Base-by-base conservation (phyloP, 2,888 invertebrate species). In the Ganaspis brasiliensis region DNA sequence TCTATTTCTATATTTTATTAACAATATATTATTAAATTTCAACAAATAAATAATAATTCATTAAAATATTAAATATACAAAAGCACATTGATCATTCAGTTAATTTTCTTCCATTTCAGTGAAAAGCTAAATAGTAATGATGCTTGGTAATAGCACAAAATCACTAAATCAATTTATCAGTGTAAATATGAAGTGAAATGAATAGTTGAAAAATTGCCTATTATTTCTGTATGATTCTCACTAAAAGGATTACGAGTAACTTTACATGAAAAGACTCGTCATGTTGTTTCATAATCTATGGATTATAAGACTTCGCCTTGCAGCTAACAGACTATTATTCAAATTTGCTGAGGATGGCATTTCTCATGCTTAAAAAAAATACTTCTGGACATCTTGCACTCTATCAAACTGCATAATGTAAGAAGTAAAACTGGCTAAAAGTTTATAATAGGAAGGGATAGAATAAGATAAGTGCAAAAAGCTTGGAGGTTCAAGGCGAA, bases 311-410 rank as follows among this genome's bases (percentile, higher is more conserved):
- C 67, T 67, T 67, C 45, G 67, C 24, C 67, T 67, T 45, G 67
- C 67, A 67, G 45, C 67, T 26, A 67, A 21, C 45, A 45, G 67
- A 67, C 45, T 67, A 45, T 67, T 67, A 67, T 67, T 67, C 40
- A 67, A 67, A 67, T 67, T 67, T 67, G n/a, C 45, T 8, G 67
- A 67, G 67, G 67, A 67, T 67, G 67, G 40, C n/a, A 67, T 67
- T 67, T 67, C 67, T 67, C 67, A 67, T 40, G 45, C 14, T 8
- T 40, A 26, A 14, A n/a, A 40, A 40, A 67, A 67, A 56, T 14
- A 24, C 37, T 0, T 9, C 37, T n/a, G 24, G 67, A 67, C 67
- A 67, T 40, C 40, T 67, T 67, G 67, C 40, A 67, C 67, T 45
- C 24, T 45, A 45, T 67, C 67, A 45, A 67, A 24, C 24, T 67